A percentile compares a stretch with the other conserved stretches of the same genome.
These are phyloP conservation scores for Centropus unirufus DNA, from an alignment of 2,113 vertebrate species.

Conservation along the genomic window DNA sequence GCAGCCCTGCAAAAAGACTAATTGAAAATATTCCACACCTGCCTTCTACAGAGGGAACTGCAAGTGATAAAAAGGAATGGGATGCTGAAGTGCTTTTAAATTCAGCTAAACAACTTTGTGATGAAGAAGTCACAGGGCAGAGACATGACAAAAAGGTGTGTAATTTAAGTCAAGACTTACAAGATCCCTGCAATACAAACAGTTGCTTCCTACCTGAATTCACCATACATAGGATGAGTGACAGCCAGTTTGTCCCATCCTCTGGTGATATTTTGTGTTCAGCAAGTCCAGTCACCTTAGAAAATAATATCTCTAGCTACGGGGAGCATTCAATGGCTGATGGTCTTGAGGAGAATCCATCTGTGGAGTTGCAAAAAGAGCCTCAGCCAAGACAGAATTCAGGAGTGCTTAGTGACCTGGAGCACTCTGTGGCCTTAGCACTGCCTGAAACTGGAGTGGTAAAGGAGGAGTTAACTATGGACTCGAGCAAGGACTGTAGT, in stretches of 20 bases:
- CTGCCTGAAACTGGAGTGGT: not conserved
- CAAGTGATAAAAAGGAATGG: constrained; percentile 33
- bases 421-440: not conserved
- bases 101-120: not conserved
- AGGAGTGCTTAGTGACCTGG: not conserved
- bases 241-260: not conserved
- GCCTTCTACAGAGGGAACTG: not conserved
- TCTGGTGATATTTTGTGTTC: not conserved
- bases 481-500: not conserved
- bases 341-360: not conserved
- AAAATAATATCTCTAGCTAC: not conserved
- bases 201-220: not conserved
- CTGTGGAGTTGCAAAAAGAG: not conserved
- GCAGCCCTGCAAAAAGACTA: not conserved
- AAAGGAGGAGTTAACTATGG: not conserved
- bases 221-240: not conserved
- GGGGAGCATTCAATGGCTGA: not conserved
- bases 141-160: not conserved
- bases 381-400: not conserved
- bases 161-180: not conserved
- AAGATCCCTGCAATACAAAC: not conserved
- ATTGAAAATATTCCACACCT: not conserved
- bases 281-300: not conserved
- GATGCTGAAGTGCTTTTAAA: constrained; percentile 14
- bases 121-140: not conserved